These are phyloP conservation scores for Tromatobia lineatoria DNA, from an alignment of 2,888 invertebrate genomes.

Conservation along the genomic window DNA sequence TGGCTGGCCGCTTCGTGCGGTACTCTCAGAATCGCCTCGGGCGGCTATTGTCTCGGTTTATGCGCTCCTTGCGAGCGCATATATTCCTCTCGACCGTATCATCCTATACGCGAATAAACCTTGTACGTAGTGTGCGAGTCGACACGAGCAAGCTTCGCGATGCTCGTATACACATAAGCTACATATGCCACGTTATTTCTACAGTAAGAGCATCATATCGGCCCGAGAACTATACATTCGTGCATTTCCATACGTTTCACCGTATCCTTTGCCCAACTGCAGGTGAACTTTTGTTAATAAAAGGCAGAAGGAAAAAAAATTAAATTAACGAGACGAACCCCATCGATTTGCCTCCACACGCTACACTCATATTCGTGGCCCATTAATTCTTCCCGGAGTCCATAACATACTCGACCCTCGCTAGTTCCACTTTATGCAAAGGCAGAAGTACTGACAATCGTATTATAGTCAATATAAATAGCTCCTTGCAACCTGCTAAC, in stretches of 20 bases:
- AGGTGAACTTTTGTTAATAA: conserved; percentile 9
- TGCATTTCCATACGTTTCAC: conserved; percentile 12
- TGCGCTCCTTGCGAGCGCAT: conserved; percentile 74
- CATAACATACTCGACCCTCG: not conserved
- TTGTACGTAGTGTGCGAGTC: conserved; percentile 17
- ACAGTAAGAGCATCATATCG: conserved; percentile 7
- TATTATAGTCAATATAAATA: conserved; percentile 17
- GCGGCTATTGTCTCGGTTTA: conserved; percentile 82
- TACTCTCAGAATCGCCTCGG: conserved; percentile 73
- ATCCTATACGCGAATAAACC: conserved; percentile 45
- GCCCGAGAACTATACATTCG: conserved; percentile 8
- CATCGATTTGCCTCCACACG: conserved; percentile 17
- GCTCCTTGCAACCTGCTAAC: conserved; percentile 27
- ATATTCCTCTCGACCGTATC: conserved; percentile 54
- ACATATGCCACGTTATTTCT: conserved; percentile 1
- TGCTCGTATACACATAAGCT: not conserved
- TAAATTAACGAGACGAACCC: not conserved
- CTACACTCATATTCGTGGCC: not conserved
- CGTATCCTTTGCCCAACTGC: not conserved
- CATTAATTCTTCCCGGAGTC: conserved; percentile 17
- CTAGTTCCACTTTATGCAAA: not conserved
- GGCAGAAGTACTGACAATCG: conserved; percentile 22
- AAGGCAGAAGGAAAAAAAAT: not conserved
- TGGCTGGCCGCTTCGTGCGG: conserved; percentile 67
- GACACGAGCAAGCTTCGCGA: conserved; percentile 25